Base-by-base conservation (phyloP, 2,797 vertebrate genomes). In the Rhabdomys pumilio region DNA sequence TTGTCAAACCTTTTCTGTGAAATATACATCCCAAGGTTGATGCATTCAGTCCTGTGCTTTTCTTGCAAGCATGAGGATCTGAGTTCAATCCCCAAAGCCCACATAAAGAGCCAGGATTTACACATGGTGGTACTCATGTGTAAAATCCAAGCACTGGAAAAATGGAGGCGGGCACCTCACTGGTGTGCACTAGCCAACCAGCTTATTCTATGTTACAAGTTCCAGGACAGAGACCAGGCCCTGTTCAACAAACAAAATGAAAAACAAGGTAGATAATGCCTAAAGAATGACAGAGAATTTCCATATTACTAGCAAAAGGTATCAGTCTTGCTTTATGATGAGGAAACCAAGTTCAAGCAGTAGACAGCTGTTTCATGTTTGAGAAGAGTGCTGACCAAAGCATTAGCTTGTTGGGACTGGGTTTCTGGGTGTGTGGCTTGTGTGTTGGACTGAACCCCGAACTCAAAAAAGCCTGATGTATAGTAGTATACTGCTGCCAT, bases 1-100 rank as follows among this genome's bases (percentile, higher is more conserved):
- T 31, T 67, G 89, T 8, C 61, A 79, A 90, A 29, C 14, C 34
- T 85, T 87, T 97, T 90, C 29, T 75, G 41, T 55, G 55, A 85
- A 88, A 57, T 63, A 15, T 13, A 67, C 24, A 13, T 67, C 55
- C 79, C 26, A 89, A 19, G 31, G 65, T 34, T 86, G 34, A 55
- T 44, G 5, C 50, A 38, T 38, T 87, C 22, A 87, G 31, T 47
- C n/a, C 15, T 72, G 84, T 72, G 44, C 7, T 87, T 87, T n/a
- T 34, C 47, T 87, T 87, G 65, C 65, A 87, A 72, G 47, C 34
- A 72, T 29, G 14, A 55, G 34, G 65, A 38, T 34, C 22, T 86
- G 44, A 17, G 47, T 87, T 72, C 34, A 72, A 55, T 38, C 38
- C 47, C 22, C 84, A 86, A 8, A 15, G 31, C 19, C 63, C 44